phyloP scores from a whole-genome alignment of 2,797 vertebrate genomes.

The Spinus olivaceus region DNA sequence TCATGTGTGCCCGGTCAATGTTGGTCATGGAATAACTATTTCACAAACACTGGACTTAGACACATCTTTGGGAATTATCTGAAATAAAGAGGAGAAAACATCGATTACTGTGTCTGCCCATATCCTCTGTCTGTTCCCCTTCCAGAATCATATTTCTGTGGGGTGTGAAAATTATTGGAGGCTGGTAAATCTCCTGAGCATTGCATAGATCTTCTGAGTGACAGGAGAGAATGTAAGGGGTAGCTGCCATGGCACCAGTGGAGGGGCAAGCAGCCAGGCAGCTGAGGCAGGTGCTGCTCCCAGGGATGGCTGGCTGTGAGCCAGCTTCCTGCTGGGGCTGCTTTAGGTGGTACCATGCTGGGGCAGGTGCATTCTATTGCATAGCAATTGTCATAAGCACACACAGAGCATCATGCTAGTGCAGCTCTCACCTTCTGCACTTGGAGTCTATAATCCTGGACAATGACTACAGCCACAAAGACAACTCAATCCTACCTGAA shows the following conservation, averaged over 20 bases:
- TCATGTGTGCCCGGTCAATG: background rate
- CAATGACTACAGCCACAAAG: background rate
- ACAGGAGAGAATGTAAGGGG: background rate
- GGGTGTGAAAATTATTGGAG: background rate
- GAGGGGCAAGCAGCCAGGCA: background rate
- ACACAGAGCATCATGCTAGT: background rate
- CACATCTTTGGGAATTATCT: background rate
- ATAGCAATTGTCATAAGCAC: background rate
- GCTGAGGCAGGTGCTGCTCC: background rate
- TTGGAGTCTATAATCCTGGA: background rate
- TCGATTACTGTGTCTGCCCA: background rate
- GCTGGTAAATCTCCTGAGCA: background rate
- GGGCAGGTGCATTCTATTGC: background rate
- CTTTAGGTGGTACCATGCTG: accelerated
- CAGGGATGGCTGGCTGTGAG: background rate
- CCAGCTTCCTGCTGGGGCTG: background rate
- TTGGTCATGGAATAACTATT: background rate
- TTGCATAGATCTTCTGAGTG: background rate
- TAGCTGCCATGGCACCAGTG: accelerated
- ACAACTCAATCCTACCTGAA: background rate
- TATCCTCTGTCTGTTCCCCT: background rate
- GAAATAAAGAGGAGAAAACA: background rate
- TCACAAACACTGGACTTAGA: background rate
- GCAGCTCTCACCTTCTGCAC: background rate
- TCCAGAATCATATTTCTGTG: background rate